Base-by-base conservation (phyloP, 2,797 vertebrate species). In the Coranthus polyacanthus region DNA sequence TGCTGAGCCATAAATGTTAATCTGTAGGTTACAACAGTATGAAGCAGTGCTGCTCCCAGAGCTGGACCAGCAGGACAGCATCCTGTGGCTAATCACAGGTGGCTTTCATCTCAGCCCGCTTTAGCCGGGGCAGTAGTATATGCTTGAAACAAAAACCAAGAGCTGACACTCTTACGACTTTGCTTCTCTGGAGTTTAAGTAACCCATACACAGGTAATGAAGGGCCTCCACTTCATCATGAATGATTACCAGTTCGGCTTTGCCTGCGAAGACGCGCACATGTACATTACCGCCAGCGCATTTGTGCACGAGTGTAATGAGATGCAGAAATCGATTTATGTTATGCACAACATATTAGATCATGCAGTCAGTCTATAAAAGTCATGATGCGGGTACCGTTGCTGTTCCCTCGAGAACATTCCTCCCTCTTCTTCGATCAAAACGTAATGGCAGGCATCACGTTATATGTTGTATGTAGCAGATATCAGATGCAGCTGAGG, bases 1-100 rank as follows among this genome's bases (percentile, higher is more conserved):
- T 71, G 63, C 87, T 88, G 87, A 76, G 88, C 87, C 88, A 92
- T 92, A 86, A 89, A 93, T 92, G 92, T 91, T 92, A 90, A 91
- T 92, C 90, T 89, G 88, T 81, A 68, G 84, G 88, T 90, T 88
- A 87, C 83, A 87, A 84, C 84, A 75, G 86, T 73, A 84, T 72
- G 78, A 70, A 86, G 69, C 75, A 63, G 60, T 39, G 75, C 63
- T 34, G 83, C 77, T 84, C 83, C 88, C 81, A 67, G 71, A 74
- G 85, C 78, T 66, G 76, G 86, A 80, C 85, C 88, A 89, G 90
- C 86, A 75, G 82, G 89, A 89, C 70, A 59, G 68, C 81, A 68
- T 89, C 86, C 88, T 85, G 83, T 80, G 82, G 90, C 83, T 88
- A 85, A 92, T 93, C 82, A 66, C 86, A 86, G 80, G 85, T 75